Conservation (phyloP, 2,797 vertebrate species). For the Craterocephalus amniculus region DNA sequence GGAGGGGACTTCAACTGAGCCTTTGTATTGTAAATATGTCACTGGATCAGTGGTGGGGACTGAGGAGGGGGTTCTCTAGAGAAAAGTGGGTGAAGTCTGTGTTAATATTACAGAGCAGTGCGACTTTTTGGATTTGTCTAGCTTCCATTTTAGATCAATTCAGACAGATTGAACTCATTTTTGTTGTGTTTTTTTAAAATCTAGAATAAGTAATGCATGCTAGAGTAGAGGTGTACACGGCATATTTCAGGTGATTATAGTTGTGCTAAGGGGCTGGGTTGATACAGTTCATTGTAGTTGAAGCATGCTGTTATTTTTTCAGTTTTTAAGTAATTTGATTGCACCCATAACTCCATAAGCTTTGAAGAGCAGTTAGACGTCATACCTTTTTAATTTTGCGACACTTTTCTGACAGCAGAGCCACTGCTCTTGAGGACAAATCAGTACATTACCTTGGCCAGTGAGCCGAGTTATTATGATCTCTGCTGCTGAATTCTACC, state of each 20-base stretch:
- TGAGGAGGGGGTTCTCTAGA: constrained; percentile 32
- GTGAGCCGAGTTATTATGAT: constrained; percentile 41
- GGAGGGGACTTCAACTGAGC: constrained; percentile 64
- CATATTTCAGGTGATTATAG: too few relatives aligned
- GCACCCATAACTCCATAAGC: constrained; percentile 4
- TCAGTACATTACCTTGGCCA: constrained; percentile 34
- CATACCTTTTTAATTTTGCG: constrained; percentile 13
- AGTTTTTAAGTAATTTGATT: background rate
- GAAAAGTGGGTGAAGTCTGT: constrained; percentile 33
- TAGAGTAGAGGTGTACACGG: too few relatives aligned
- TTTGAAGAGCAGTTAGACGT: constrained; percentile 1
- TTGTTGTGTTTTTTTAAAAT: constrained; percentile 6
- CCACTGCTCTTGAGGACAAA: constrained; percentile 33
- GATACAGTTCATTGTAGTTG: background rate
- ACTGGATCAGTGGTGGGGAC: constrained; percentile 48
- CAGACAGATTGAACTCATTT: constrained; percentile 34
- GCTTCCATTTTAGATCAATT: constrained; percentile 42
- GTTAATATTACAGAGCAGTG: constrained; percentile 18
- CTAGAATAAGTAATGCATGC: too few relatives aligned
- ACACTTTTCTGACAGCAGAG: constrained; percentile 33
- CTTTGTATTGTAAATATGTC: constrained; percentile 79
- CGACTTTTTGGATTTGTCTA: constrained; percentile 29
- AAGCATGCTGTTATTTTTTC: background rate
- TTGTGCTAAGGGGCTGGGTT: background rate
- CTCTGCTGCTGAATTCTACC: constrained; percentile 46